Evolutionary conservation across 2,113 vertebrate species (phyloP).

Genomic region (Colius striatus): DNA sequence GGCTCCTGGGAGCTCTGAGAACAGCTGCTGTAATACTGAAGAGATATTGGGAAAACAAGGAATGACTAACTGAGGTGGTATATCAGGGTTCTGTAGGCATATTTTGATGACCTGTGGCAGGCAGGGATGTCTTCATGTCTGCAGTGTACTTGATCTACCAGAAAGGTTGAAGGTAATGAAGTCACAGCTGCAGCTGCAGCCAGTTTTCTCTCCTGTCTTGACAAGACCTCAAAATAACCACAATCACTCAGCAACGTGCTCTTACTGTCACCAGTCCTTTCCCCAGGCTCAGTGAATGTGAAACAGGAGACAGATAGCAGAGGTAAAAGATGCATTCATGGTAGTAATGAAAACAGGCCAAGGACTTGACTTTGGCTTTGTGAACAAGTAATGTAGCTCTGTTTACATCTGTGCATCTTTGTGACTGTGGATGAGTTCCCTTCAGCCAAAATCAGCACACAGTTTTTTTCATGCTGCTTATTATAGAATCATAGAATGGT

Average conservation of each 20-base stretch:
- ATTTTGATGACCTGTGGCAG: background rate
- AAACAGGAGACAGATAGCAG: background rate
- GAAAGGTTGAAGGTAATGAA: background rate
- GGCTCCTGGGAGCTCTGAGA: background rate
- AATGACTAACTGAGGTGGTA: fast-evolving
- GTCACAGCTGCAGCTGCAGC: background rate
- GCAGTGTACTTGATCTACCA: background rate
- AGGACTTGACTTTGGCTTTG: background rate
- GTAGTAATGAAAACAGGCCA: background rate
- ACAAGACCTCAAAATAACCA: background rate
- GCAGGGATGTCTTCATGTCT: background rate
- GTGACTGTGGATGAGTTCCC: background rate
- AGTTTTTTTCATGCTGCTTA: background rate
- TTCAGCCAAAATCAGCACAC: background rate
- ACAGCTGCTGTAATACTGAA: background rate
- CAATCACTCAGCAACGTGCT: background rate
- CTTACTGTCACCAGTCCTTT: background rate
- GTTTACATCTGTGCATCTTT: background rate
- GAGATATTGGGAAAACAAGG: background rate
- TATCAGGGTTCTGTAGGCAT: background rate
- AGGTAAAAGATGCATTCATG: background rate
- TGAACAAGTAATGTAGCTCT: background rate
- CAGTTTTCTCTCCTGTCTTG: background rate
- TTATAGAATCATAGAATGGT: background rate
- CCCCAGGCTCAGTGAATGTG: background rate